These are phyloP conservation scores for Heliornis fulica DNA, from an alignment of 2,113 vertebrate species.

Conservation along the genomic window DNA sequence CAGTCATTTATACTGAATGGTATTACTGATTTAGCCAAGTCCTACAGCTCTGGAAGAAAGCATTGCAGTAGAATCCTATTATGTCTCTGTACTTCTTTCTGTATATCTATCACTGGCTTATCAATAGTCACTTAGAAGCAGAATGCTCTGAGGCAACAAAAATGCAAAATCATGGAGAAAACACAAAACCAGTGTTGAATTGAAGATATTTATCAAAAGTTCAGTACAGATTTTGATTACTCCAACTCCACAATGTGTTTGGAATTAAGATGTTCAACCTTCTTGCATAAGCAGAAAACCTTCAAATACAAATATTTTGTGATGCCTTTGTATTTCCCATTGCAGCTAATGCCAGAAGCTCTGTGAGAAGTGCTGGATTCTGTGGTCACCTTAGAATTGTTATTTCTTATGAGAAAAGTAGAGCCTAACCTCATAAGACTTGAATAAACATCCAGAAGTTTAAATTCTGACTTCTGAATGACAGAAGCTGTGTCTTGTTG, in stretches of 20 bases:
- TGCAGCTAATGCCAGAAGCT: not conserved
- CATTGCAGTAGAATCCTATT: not conserved
- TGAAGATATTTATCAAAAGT: not conserved
- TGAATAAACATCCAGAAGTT: not conserved
- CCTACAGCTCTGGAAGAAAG: not conserved
- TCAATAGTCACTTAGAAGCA: not conserved
- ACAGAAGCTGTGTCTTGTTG: not conserved
- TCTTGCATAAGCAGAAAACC: not conserved
- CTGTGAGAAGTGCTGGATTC: not conserved
- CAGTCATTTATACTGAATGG: not conserved
- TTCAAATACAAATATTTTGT: not conserved
- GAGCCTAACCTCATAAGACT: not conserved
- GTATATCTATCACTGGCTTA: not conserved
- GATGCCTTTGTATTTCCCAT: not conserved
- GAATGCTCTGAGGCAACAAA: not conserved
- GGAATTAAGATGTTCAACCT: not conserved
- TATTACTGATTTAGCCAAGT: not conserved
- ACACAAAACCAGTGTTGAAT: not conserved
- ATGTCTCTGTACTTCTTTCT: not conserved
- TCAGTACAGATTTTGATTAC: not conserved
- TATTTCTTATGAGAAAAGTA: not conserved
- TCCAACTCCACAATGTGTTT: not conserved
- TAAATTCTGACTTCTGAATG: not conserved
- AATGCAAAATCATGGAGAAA: not conserved
- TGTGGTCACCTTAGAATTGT: not conserved